Conservation (phyloP, 37 sponge, comb jelly and placozoan species). For the Cliona cf. orientalis region DNA sequence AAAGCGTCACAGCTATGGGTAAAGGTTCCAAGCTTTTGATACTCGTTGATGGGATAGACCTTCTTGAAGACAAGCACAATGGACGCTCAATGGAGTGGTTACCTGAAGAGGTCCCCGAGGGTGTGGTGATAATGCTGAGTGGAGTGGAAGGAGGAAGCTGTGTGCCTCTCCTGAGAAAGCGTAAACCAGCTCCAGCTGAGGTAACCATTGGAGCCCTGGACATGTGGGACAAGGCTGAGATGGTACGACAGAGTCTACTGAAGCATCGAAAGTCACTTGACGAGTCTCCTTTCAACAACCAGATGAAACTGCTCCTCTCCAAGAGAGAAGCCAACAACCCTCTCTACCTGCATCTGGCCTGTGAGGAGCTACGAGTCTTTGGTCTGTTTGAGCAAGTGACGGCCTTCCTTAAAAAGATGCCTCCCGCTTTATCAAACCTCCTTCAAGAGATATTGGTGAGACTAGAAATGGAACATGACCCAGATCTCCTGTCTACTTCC, state of each 20-base stretch:
- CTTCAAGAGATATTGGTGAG: constrained; percentile 86
- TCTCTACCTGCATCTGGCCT: constrained; percentile 91
- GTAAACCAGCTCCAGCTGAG: constrained; percentile 47
- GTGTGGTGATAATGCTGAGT: constrained; percentile 70
- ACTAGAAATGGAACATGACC: constrained; percentile 81
- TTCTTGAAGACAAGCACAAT: constrained; percentile 80
- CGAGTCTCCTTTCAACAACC: constrained; percentile 96
- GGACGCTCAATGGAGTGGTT: constrained; percentile 89
- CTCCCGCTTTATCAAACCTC: constrained; percentile 67
- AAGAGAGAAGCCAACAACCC: constrained; percentile 96
- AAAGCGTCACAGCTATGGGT: constrained; percentile 9
- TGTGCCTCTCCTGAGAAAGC: constrained; percentile 38
- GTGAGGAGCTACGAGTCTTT: constrained; percentile 95
- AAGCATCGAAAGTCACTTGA: constrained; percentile 92
- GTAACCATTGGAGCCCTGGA: constrained; percentile 77
- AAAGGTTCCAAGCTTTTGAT: constrained; percentile 53
- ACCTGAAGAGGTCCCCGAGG: constrained; percentile 65
- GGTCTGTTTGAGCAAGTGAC: constrained; percentile 91
- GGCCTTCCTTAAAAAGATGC: constrained; percentile 62
- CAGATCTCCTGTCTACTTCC: constrained; percentile 57
- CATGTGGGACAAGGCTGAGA: constrained; percentile 89
- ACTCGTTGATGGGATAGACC: constrained; percentile 89
- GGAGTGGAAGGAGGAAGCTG: constrained; percentile 57
- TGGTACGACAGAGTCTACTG: constrained; percentile 79
- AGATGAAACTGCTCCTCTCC: constrained; percentile 94